Evolutionary conservation across 2,888 invertebrate species (phyloP).

Genomic region (Pelosia muscerda): DNA sequence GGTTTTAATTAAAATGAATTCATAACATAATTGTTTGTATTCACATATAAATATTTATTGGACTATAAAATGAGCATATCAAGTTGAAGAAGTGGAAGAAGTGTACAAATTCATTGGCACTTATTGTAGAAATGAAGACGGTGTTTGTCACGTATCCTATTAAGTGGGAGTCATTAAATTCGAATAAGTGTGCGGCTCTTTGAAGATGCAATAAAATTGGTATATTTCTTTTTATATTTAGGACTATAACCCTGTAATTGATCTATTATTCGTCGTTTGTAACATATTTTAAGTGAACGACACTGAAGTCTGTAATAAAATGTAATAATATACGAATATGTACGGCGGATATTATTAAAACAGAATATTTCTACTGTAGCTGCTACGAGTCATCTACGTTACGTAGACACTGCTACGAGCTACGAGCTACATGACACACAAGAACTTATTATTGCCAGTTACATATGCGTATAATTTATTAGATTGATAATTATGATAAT

Average conservation of each 20-base stretch:
- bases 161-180: slow-evolving; percentile 21
- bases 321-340: background rate
- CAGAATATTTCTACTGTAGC: background rate
- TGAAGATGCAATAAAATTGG: slow-evolving; percentile 23
- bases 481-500: no score
- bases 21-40: background rate
- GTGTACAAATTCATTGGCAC: slow-evolving; percentile 1
- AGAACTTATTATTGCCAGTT: background rate
- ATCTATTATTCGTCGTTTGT: background rate
- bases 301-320: background rate
- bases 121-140: slow-evolving; percentile 16
- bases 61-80: slow-evolving; percentile 1
- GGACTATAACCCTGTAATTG: background rate
- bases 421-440: background rate
- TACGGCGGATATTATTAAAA: background rate
- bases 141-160: slow-evolving; percentile 18
- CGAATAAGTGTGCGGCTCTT: slow-evolving; percentile 15
- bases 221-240: slow-evolving; percentile 14
- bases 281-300: background rate
- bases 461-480: background rate
- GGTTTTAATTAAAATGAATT: background rate
- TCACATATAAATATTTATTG: background rate
- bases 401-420: background rate
- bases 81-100: background rate
- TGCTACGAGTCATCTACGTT: background rate